A percentile compares a stretch with the other conserved stretches of the same genome.
phyloP scores from a whole-genome alignment of 2,797 vertebrate species.

The Schizopygopsis pylzovi region DNA sequence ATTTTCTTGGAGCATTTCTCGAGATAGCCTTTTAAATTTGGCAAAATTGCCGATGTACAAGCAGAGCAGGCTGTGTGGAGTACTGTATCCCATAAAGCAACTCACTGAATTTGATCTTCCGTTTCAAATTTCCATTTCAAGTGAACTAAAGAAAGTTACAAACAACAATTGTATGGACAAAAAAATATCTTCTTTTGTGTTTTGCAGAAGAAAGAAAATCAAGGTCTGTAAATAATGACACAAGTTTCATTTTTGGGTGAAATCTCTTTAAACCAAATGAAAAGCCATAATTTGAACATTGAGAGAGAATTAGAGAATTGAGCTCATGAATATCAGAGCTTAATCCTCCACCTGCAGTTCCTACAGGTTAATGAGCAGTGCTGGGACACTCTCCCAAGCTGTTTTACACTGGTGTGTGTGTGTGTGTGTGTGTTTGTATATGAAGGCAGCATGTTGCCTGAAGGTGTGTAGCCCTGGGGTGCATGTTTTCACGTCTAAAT shows the following conservation, averaged over 20 bases:
- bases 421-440: conserved; percentile 61
- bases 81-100: not conserved
- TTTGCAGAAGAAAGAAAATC: not conserved
- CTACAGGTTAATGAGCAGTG: conserved; percentile 81
- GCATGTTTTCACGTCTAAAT: conserved; percentile 54
- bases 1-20: not conserved
- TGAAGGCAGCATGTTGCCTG: conserved; percentile 62
- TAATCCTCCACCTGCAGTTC: conserved; percentile 57
- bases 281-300: conserved; percentile 6
- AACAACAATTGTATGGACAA: not conserved
- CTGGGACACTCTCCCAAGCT: conserved; percentile 48
- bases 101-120: not conserved
- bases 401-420: no score
- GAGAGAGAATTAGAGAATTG: not conserved
- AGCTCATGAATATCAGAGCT: conserved; percentile 44
- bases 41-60: not conserved
- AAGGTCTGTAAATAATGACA: not conserved
- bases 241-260: not conserved
- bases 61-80: not conserved
- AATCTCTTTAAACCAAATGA: not conserved
- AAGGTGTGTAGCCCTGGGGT: conserved; percentile 62
- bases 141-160: conserved; percentile 7
- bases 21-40: not conserved
- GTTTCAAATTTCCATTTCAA: not conserved
- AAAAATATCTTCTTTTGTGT: not conserved